Evolutionary conservation across 2,888 invertebrate species (phyloP).

Genomic region (Beris morrisii): DNA sequence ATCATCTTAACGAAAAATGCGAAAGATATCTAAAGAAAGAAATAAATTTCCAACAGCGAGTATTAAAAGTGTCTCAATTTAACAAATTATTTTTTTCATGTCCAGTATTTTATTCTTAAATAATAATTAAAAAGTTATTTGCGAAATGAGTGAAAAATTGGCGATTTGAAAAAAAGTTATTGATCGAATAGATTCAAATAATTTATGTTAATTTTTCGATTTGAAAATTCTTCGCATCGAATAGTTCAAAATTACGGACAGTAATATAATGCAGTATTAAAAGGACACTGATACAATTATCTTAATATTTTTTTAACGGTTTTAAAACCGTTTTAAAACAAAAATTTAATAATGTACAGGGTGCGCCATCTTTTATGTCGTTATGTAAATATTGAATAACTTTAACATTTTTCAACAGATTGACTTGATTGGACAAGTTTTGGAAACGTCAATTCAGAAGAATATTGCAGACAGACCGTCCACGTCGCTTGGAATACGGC

Average conservation of each 20-base stretch:
- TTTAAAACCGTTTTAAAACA: background rate
- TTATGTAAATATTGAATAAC: too few species aligned
- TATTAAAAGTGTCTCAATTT: background rate
- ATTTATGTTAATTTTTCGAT: too few species aligned
- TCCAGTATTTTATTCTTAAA: background rate
- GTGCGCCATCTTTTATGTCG: too few species aligned
- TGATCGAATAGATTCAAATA: too few species aligned
- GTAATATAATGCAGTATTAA: background rate
- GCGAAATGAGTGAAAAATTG: slow-evolving; percentile 10
- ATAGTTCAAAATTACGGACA: too few species aligned
- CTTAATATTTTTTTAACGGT: background rate
- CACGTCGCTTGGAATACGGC: too few species aligned
- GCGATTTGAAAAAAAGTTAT: slow-evolving; percentile 28
- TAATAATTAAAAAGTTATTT: slow-evolving; percentile 2
- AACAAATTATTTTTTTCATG: background rate
- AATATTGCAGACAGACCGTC: too few species aligned
- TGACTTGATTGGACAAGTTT: too few species aligned
- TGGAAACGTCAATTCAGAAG: too few species aligned
- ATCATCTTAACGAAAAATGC: background rate
- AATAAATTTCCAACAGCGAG: background rate
- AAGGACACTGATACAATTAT: background rate
- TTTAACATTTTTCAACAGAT: too few species aligned
- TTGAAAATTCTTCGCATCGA: too few species aligned
- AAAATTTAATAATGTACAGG: background rate
- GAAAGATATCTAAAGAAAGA: background rate